phyloP scores from a whole-genome alignment of 1,140 invertebrate genomes.

The Ylistrum balloti region DNA sequence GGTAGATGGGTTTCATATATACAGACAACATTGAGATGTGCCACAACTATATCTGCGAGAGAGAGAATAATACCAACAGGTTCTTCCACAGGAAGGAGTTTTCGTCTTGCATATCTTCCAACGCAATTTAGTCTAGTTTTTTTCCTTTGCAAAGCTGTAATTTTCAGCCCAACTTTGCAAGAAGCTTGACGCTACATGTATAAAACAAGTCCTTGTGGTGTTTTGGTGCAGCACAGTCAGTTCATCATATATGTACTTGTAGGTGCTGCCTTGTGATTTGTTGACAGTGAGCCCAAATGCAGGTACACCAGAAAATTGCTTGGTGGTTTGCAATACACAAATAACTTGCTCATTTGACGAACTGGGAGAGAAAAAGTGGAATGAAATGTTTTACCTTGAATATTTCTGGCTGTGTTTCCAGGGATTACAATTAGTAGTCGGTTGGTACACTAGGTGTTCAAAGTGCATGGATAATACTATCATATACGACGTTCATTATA shows the following conservation, averaged over 20 bases:
- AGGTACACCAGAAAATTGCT: no score
- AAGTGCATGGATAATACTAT: constrained; percentile 36
- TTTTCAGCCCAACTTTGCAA: background rate
- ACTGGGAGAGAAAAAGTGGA: constrained; percentile 56
- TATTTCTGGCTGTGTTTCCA: constrained; percentile 60
- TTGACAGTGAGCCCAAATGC: background rate
- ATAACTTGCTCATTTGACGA: constrained; percentile 29
- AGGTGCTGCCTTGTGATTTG: constrained; percentile 46
- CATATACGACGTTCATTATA: constrained; percentile 47
- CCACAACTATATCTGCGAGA: no score
- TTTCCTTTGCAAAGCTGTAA: constrained; percentile 40
- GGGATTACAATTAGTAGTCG: background rate
- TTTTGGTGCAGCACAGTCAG: constrained; percentile 41
- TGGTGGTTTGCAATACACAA: no score
- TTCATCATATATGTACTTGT: constrained; percentile 30
- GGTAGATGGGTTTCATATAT: no score
- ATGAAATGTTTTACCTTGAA: constrained; percentile 54
- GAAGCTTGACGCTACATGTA: constrained; percentile 19
- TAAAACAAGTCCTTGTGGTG: constrained; percentile 34
- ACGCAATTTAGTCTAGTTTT: no score
- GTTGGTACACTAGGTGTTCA: constrained; percentile 51
- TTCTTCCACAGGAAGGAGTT: no score
- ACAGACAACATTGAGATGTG: no score
- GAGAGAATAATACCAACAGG: no score
- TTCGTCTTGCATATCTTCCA: background rate